phyloP scores from a whole-genome alignment of 2,797 vertebrate genomes.

The Rhinoraja longicauda region DNA sequence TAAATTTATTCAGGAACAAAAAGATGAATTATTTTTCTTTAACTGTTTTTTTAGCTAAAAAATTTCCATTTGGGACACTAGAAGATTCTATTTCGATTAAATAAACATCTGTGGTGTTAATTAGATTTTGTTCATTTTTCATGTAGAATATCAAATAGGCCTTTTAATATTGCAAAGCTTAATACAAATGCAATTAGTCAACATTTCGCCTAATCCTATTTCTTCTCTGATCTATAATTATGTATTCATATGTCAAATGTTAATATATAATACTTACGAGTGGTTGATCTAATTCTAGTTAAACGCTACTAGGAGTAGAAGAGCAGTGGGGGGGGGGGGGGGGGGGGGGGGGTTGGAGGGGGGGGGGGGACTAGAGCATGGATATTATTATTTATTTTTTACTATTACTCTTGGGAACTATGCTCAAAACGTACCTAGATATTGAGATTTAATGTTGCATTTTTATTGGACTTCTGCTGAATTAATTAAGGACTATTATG shows the following conservation, averaged over 20 bases:
- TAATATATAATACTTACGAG: neutral
- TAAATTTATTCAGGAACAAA: neutral
- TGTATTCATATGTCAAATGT: neutral
- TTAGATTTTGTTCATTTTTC: neutral
- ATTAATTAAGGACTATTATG: neutral
- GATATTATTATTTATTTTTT: neutral
- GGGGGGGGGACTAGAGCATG: neutral
- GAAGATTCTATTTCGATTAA: conserved; percentile 2
- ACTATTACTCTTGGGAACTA: neutral
- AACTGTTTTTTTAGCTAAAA: neutral
- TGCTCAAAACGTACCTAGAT: neutral
- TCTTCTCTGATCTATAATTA: neutral
- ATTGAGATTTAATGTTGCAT: neutral
- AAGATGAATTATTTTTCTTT: neutral
- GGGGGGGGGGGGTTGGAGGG: too few relatives aligned
- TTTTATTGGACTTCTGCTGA: neutral
- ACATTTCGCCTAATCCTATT: neutral
- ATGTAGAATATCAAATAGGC: conserved; percentile 7
- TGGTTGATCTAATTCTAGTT: neutral
- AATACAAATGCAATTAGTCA: conserved; percentile 33
- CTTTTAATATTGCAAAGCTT: conserved; percentile 5
- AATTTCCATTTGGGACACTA: too few relatives aligned
- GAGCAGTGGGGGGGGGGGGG: too few relatives aligned
- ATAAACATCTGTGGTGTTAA: neutral
- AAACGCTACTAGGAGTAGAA: neutral